Evolutionary conservation across 2,113 vertebrate species (phyloP).

Genomic region (Apus apus): DNA sequence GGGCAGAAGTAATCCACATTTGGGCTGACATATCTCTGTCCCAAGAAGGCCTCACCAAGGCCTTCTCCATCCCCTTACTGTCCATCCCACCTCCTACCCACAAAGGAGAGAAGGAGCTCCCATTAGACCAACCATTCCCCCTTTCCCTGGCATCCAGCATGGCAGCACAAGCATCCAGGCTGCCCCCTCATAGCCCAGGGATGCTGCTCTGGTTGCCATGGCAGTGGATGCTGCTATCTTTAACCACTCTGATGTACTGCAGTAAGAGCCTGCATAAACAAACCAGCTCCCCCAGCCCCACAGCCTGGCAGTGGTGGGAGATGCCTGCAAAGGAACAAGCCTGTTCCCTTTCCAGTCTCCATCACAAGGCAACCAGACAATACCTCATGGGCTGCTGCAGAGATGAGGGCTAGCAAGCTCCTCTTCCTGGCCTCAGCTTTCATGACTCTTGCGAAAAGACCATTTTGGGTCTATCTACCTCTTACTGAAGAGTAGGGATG

Average conservation of each 20-base stretch:
- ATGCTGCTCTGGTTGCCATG: slow-evolving; percentile 56
- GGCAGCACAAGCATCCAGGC: neutral
- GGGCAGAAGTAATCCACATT: neutral
- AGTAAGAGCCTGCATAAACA: slow-evolving; percentile 28
- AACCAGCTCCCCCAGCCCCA: slow-evolving; percentile 24
- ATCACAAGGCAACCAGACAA: neutral
- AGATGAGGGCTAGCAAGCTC: neutral
- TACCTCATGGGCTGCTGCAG: neutral
- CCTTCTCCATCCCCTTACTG: neutral
- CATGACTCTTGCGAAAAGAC: neutral
- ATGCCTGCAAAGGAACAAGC: neutral
- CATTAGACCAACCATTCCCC: neutral
- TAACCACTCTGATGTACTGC: slow-evolving; percentile 37
- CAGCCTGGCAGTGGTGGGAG: neutral
- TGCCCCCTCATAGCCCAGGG: slow-evolving; percentile 5
- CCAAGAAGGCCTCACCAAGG: neutral
- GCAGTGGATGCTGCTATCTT: slow-evolving; percentile 60
- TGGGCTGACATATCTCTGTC: neutral
- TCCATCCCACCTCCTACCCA: neutral
- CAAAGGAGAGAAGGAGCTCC: neutral
- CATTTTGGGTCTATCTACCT: neutral
- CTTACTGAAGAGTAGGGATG: neutral
- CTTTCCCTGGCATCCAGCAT: neutral
- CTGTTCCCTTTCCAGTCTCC: neutral
- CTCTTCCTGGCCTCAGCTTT: neutral